Base-by-base conservation (phyloP, 2,888 invertebrate genomes). In the Epistrophe eligans region DNA sequence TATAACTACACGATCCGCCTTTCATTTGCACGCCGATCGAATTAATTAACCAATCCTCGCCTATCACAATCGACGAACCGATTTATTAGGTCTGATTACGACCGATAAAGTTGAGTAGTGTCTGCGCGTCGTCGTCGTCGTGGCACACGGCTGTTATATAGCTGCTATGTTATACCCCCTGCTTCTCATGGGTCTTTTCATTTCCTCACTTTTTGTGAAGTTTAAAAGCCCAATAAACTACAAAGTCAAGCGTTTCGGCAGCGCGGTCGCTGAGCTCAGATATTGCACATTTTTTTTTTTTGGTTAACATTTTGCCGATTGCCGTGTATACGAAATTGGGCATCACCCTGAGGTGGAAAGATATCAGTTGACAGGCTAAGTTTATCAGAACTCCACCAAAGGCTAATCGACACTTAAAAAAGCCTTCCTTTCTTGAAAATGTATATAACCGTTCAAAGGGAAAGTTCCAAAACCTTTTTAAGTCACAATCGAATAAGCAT, bases 11-110 rank as follows among this genome's bases (percentile, higher is more conserved):
- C 83, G 87, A 87, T 76, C 79, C 79, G 83, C 87, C 87, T 87
- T 87, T 83, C 87, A 87, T 87, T 83, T 87, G 76, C 76, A 87
- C 83, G 83, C 87, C 83, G 87, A 79, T 87, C 87, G 83, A 87
- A 87, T 87, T 87, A 87, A 87, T 87, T 87, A 87, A 82, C 83
- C 72, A 82, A 83, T 87, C 87, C 83, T 87, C 87, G 87, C 87
- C 87, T 82, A 83, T 79, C 70, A 79, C 76, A 79, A 87, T 87
- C 87, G 76, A 79, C 83, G 76, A 83, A 71, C 72, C 87, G 79
- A 87, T 87, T 87, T 87, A 83, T 87, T 83, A 76, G 87, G 71
- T 76, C 87, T 74, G 87, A 87, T 87, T 87, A 67, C 77, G 28
- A 10, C 28, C 81, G 84, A 81, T 81, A 81, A 84, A 70, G 7